phyloP scores from a whole-genome alignment of 2,113 vertebrate genomes.

The Lates calcarifer region DNA sequence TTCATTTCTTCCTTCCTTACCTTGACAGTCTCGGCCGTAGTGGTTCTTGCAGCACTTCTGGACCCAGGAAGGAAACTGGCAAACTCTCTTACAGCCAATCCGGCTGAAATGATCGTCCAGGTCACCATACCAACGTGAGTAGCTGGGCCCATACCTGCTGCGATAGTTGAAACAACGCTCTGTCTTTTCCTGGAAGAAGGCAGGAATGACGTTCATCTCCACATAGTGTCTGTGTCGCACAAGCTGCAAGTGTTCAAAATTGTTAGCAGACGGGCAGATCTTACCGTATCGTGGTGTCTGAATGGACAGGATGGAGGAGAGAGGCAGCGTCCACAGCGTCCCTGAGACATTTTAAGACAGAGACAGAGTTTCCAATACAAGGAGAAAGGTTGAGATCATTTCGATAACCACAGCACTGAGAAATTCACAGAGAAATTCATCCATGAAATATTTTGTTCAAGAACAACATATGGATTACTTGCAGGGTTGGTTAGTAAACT shows the following conservation, averaged over 20 bases:
- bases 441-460: too few species aligned
- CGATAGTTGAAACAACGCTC: slow-evolving; percentile 31
- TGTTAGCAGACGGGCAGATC: background rate
- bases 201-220: background rate
- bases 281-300: slow-evolving; percentile 78
- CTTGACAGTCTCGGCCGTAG: slow-evolving; percentile 90
- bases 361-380: background rate
- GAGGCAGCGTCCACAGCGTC: slow-evolving; percentile 82
- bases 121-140: rapidly evolving
- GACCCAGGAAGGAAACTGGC: slow-evolving; percentile 82
- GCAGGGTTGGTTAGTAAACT: too few species aligned
- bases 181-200: slow-evolving; percentile 69
- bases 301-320: slow-evolving; percentile 74
- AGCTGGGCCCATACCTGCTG: background rate
- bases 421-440: too few species aligned
- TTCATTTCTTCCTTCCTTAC: slow-evolving; percentile 76
- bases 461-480: too few species aligned
- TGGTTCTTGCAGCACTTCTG: slow-evolving; percentile 92
- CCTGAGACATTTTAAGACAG: slow-evolving; percentile 64
- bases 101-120: background rate
- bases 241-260: background rate
- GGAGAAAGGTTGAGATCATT: background rate
- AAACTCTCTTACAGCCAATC: slow-evolving; percentile 85
- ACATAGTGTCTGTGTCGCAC: background rate
- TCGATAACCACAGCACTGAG: background rate